phyloP scores from a whole-genome alignment of 1,140 invertebrate genomes.

The Panagrolaimus sp. region DNA sequence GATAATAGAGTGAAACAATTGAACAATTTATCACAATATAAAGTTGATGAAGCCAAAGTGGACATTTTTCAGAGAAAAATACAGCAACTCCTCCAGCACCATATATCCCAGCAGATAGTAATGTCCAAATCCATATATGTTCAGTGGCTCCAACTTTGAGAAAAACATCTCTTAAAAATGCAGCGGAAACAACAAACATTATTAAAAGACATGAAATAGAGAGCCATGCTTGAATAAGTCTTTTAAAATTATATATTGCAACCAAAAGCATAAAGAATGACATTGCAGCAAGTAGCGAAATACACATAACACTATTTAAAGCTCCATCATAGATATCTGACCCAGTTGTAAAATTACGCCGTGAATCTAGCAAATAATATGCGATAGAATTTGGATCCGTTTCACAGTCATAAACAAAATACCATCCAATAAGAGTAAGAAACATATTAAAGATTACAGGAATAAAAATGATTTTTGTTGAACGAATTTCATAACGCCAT shows the following conservation, averaged over 20 bases:
- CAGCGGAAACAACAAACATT: neutral
- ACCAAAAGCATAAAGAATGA: slow-evolving; percentile 48
- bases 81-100: slow-evolving; percentile 12
- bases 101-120: slow-evolving; percentile 4
- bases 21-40: slow-evolving; percentile 50
- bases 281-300: slow-evolving; percentile 26
- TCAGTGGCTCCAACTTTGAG: neutral
- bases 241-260: slow-evolving; percentile 38
- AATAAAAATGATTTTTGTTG: slow-evolving; percentile 15
- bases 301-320: slow-evolving; percentile 44
- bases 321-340: slow-evolving; percentile 40
- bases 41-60: slow-evolving; percentile 35
- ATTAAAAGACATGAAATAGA: neutral
- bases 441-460: slow-evolving; percentile 41
- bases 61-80: slow-evolving; percentile 29
- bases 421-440: slow-evolving; percentile 36
- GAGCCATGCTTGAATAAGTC: slow-evolving; percentile 1
- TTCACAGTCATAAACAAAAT: slow-evolving; percentile 34
- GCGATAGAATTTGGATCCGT: slow-evolving; percentile 23
- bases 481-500: neutral
- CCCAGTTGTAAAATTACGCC: slow-evolving; percentile 31
- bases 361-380: slow-evolving; percentile 30
- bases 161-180: neutral
- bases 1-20: slow-evolving; percentile 47
- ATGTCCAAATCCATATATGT: neutral